Conservation (phyloP, 2,888 invertebrate genomes). For the Julus scanicus region DNA sequence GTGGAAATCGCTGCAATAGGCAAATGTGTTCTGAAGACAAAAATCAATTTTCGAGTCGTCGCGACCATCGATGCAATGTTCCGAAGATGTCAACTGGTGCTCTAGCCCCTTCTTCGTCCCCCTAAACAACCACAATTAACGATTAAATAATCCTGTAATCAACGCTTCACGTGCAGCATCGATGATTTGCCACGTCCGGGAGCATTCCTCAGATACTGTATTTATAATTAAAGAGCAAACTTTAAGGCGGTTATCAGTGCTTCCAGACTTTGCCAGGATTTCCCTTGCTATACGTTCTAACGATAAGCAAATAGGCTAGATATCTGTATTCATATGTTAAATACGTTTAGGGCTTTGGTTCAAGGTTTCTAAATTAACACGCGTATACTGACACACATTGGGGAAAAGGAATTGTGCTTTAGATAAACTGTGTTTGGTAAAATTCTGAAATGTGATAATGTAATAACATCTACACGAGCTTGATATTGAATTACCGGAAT, state of each 20-base stretch:
- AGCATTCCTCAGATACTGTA: neutral
- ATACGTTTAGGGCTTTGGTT: neutral
- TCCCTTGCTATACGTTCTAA: neutral
- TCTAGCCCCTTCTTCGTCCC: neutral
- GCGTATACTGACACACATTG: no score
- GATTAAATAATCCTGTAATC: conserved; percentile 35
- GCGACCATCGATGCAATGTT: neutral
- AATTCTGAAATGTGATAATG: no score
- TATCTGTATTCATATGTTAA: no score
- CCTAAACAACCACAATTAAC: conserved; percentile 13
- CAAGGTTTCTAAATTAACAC: no score
- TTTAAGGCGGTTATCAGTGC: conserved; percentile 17
- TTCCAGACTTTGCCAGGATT: neutral
- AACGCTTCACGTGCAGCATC: conserved; percentile 25
- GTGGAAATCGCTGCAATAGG: neutral
- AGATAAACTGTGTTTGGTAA: no score
- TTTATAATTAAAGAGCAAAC: neutral
- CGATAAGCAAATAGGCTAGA: no score
- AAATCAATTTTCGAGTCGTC: neutral
- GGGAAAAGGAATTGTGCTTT: no score
- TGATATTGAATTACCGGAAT: no score
- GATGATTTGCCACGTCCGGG: neutral
- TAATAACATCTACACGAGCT: no score
- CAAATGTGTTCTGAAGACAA: neutral
- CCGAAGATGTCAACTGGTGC: conserved; percentile 8